Conservation (phyloP, 2,888 invertebrate genomes). For the Sesia apiformis region DNA sequence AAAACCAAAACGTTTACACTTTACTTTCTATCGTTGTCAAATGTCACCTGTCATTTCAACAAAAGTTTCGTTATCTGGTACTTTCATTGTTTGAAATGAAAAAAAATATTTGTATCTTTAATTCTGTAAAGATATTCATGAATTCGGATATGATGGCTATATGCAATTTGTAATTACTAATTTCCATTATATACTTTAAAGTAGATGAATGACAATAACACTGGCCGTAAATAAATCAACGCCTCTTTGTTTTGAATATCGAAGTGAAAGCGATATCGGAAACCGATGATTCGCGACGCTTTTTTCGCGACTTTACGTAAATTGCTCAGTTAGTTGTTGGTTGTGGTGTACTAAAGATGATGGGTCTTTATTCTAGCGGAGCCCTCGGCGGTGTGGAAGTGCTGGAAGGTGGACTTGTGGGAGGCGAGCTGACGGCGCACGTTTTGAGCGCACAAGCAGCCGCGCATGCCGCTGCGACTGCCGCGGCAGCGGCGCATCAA, state of each 20-base stretch:
- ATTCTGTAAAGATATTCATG: too few species aligned
- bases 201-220: not conserved
- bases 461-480: conserved; percentile 62
- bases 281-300: not conserved
- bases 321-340: conserved; percentile 2
- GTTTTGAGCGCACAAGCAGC: conserved; percentile 66
- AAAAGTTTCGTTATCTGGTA: too few species aligned
- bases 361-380: conserved; percentile 73
- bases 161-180: too few species aligned
- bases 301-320: not conserved
- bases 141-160: too few species aligned
- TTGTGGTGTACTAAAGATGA: conserved; percentile 49
- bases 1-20: too few species aligned
- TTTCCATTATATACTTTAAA: too few species aligned
- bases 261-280: not conserved
- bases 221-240: not conserved
- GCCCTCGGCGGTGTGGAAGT: conserved; percentile 71
- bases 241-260: not conserved
- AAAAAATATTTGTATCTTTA: too few species aligned
- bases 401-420: conserved; percentile 55
- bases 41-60: too few species aligned
- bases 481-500: conserved; percentile 53
- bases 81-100: too few species aligned
- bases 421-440: conserved; percentile 58
- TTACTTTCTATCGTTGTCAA: too few species aligned